Evolutionary conservation across 2,797 vertebrate species (phyloP).

Genomic region (Ataeniobius toweri): DNA sequence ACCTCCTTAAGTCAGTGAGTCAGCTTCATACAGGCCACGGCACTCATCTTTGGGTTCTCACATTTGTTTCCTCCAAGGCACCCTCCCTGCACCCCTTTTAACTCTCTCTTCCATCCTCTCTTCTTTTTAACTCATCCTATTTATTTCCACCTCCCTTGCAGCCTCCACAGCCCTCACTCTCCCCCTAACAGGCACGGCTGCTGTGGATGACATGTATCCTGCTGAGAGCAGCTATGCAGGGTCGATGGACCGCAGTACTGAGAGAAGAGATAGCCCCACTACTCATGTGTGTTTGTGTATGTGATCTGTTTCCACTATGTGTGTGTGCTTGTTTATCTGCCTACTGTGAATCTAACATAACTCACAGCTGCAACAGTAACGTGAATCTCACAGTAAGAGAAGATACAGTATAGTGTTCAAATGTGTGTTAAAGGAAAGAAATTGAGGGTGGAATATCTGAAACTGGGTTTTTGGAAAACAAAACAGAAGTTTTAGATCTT

Average conservation of each 20-base stretch:
- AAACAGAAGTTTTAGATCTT: neutral
- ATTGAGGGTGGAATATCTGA: constrained; percentile 3
- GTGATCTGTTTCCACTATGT: constrained; percentile 18
- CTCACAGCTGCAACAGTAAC: constrained; percentile 50
- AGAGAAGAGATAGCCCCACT: constrained; percentile 52
- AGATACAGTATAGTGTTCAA: constrained; percentile 20
- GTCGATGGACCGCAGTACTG: constrained; percentile 72
- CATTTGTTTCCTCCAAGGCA: constrained; percentile 33
- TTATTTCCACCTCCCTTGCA: constrained; percentile 59
- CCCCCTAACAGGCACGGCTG: constrained; percentile 68
- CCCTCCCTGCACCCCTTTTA: constrained; percentile 13
- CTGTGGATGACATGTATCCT: constrained; percentile 76
- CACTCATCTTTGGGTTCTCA: constrained; percentile 26
- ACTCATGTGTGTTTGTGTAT: constrained; percentile 23
- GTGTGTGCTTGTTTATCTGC: constrained; percentile 44
- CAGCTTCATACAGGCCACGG: constrained; percentile 12
- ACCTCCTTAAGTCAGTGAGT: constrained; percentile 39
- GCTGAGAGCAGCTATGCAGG: constrained; percentile 74
- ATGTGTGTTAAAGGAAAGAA: constrained; percentile 18
- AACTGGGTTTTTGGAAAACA: constrained; percentile 24
- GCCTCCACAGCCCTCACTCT: constrained; percentile 44
- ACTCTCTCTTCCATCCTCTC: neutral
- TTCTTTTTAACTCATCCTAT: constrained; percentile 38
- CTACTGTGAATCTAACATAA: constrained; percentile 39
- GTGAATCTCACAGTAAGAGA: constrained; percentile 39